A percentile compares a stretch with the other conserved stretches of the same genome.
These are phyloP conservation scores for Hoplodrina blanda DNA, from an alignment of 2,888 invertebrate genomes.

Conservation along the genomic window DNA sequence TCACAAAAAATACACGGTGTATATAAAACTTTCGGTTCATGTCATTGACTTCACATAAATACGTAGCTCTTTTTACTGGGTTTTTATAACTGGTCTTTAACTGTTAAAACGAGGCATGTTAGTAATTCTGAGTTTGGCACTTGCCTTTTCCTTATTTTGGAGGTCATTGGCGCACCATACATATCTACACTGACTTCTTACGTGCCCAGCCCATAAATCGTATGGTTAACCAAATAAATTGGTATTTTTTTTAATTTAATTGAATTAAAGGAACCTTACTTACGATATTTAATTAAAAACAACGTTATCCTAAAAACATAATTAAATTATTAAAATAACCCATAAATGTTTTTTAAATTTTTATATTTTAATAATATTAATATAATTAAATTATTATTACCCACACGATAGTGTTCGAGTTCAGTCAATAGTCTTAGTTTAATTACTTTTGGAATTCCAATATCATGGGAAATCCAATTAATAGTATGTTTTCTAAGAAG, in stretches of 20 bases:
- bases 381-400: not conserved
- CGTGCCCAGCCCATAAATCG: not conserved
- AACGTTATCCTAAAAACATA: not conserved
- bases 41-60: conserved; percentile 19
- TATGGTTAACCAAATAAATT: not conserved
- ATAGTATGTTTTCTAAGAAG: not conserved
- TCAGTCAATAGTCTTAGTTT: conserved; percentile 21
- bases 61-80: not conserved
- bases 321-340: not conserved
- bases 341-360: not conserved
- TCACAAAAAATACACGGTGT: not conserved
- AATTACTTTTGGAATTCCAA: conserved; percentile 18
- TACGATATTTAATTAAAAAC: not conserved
- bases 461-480: conserved; percentile 14
- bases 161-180: conserved; percentile 13
- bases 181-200: not conserved
- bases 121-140: conserved; percentile 4
- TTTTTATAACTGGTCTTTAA: conserved; percentile 28
- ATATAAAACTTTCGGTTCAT: not conserved
- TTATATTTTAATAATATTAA: not conserved
- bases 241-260: too few species aligned
- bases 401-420: not conserved
- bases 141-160: conserved; percentile 41
- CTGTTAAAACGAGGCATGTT: conserved; percentile 9
- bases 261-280: too few species aligned